Evolutionary conservation across 2,113 vertebrate genomes (phyloP).

Genomic region (Mola mola): DNA sequence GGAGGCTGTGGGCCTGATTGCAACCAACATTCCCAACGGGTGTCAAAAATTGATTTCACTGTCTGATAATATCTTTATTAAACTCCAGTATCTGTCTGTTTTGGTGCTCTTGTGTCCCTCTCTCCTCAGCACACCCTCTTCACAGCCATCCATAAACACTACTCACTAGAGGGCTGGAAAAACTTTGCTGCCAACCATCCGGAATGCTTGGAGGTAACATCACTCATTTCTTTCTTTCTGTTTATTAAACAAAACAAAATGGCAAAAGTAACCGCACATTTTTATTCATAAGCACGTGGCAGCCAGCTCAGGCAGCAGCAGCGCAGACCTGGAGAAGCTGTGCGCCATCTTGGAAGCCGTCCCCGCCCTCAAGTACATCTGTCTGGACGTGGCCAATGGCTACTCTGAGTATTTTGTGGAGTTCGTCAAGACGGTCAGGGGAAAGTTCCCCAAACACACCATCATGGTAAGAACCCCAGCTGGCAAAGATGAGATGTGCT

Average conservation of each 20-base stretch:
- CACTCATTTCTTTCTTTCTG: background rate
- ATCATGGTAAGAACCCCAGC: constrained; percentile 89
- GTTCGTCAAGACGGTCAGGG: constrained; percentile 92
- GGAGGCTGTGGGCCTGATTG: too few species aligned
- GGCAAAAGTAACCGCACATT: background rate
- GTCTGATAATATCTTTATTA: too few species aligned
- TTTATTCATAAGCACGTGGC: constrained; percentile 83
- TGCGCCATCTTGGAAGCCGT: constrained; percentile 87
- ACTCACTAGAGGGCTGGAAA: constrained; percentile 95
- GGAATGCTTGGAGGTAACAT: constrained; percentile 91
- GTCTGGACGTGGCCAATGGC: constrained; percentile 96
- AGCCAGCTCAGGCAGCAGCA: constrained; percentile 92
- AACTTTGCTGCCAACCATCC: constrained; percentile 89
- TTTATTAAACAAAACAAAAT: background rate
- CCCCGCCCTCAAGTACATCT: constrained; percentile 92
- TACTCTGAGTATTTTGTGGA: constrained; percentile 98
- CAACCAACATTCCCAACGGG: too few species aligned
- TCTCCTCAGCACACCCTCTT: constrained; percentile 90
- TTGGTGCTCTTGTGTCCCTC: too few species aligned
- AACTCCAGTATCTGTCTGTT: too few species aligned
- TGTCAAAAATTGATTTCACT: background rate
- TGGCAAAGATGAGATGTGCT: background rate
- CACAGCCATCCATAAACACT: constrained; percentile 97
- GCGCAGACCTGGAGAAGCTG: constrained; percentile 90
- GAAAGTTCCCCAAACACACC: constrained; percentile 92